Evolutionary conservation across 2,113 vertebrate species (phyloP).

Genomic region (Lucifuga dentata): DNA sequence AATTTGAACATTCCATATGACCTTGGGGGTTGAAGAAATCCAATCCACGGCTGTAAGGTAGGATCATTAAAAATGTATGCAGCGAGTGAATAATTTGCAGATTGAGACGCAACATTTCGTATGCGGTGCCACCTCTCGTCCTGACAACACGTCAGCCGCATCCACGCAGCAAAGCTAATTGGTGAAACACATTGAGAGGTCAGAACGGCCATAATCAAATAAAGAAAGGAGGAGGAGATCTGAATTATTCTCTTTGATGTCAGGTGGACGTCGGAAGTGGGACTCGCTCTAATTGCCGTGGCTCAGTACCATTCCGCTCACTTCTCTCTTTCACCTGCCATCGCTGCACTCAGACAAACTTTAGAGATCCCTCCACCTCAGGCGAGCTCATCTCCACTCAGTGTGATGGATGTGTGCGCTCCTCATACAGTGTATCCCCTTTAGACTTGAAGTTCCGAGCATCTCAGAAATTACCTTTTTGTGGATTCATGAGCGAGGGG

Average conservation of each 20-base stretch:
- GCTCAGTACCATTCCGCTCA: slow-evolving; percentile 25
- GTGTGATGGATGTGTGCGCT: slow-evolving; percentile 44
- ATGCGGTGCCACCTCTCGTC: slow-evolving; percentile 47
- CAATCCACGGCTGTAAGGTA: slow-evolving; percentile 54
- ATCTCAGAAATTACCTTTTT: slow-evolving; percentile 56
- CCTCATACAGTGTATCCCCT: slow-evolving; percentile 40
- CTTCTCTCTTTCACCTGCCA: slow-evolving; percentile 34
- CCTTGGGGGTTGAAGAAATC: slow-evolving; percentile 51
- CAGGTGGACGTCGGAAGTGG: slow-evolving; percentile 52
- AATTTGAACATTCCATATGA: slow-evolving; percentile 55
- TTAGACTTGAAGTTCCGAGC: slow-evolving; percentile 38
- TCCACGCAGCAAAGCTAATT: slow-evolving; percentile 67
- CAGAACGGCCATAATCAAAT: slow-evolving; percentile 71
- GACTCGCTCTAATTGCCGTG: slow-evolving; percentile 67
- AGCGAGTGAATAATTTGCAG: slow-evolving; percentile 63
- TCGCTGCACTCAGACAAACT: slow-evolving; percentile 20
- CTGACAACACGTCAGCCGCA: slow-evolving; percentile 65
- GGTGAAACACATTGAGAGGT: slow-evolving; percentile 68
- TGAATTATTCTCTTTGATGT: slow-evolving; percentile 82
- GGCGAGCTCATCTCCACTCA: slow-evolving; percentile 38
- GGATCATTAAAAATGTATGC: slow-evolving; percentile 68
- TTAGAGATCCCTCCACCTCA: slow-evolving; percentile 21
- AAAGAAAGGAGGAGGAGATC: slow-evolving; percentile 50
- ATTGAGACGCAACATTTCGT: slow-evolving; percentile 63
- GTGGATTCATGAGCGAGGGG: slow-evolving; percentile 53